phyloP scores from a whole-genome alignment of 2,888 invertebrate genomes.

The Hypercompe scribonia region DNA sequence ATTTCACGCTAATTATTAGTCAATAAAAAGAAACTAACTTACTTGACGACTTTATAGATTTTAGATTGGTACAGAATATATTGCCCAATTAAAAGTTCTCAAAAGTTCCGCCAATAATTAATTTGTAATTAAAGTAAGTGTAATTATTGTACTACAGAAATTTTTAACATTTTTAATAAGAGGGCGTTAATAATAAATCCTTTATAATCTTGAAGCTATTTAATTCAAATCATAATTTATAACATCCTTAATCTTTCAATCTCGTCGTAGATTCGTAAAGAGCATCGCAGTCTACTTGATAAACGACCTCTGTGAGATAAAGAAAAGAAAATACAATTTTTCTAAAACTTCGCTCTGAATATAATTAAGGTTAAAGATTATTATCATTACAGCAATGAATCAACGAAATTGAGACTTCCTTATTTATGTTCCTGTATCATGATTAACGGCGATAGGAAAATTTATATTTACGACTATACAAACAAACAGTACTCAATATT shows the following conservation, averaged over 20 bases:
- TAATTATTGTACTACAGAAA: not conserved
- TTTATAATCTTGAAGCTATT: constrained; percentile 29
- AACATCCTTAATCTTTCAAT: constrained; percentile 42
- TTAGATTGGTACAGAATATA: not conserved
- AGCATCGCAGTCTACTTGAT: constrained; percentile 69
- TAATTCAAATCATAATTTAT: constrained; percentile 45
- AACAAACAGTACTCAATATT: not conserved
- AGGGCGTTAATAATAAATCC: constrained; percentile 25
- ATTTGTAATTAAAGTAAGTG: not conserved
- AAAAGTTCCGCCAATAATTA: not conserved
- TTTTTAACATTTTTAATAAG: constrained; percentile 17
- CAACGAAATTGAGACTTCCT: constrained; percentile 68
- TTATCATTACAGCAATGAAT: constrained; percentile 76
- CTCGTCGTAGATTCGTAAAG: constrained; percentile 62
- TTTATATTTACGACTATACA: not conserved
- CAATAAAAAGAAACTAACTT: too few relatives aligned
- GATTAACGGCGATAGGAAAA: not conserved
- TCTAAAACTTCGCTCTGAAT: constrained; percentile 58
- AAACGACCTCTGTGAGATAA: constrained; percentile 69
- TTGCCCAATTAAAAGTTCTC: not conserved
- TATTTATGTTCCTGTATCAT: not conserved
- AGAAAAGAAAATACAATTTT: constrained; percentile 65
- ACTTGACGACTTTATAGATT: not conserved
- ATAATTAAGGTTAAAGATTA: constrained; percentile 64
- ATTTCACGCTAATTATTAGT: not conserved